A percentile compares a stretch with the other conserved stretches of the same genome.
phyloP scores from a whole-genome alignment of 2,113 vertebrate genomes.

The Mesoclemmys tuberculata region DNA sequence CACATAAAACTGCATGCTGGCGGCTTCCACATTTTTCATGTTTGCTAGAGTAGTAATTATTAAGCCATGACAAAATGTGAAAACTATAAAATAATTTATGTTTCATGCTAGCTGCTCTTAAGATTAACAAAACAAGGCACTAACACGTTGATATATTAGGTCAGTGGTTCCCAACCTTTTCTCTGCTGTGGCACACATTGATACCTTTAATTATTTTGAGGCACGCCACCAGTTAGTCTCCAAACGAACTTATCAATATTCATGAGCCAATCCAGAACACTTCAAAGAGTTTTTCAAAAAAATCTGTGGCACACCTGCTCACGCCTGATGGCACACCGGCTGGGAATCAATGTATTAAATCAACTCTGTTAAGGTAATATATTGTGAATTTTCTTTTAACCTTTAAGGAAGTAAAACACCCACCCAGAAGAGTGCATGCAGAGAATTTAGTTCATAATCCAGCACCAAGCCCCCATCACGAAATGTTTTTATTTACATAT shows the following conservation, averaged over 20 bases:
- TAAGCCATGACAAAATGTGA: background rate
- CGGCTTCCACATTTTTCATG: background rate
- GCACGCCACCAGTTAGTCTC: too few relatives aligned
- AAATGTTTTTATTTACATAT: background rate
- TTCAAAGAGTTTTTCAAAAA: too few relatives aligned
- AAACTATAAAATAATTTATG: background rate
- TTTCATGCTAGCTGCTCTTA: background rate
- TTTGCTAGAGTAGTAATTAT: background rate
- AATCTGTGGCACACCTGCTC: too few relatives aligned
- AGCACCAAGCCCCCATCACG: background rate
- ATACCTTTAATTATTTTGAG: too few relatives aligned
- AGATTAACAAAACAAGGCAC: background rate
- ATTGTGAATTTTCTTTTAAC: rapidly evolving
- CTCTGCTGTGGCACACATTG: too few relatives aligned
- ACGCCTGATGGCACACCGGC: too few relatives aligned
- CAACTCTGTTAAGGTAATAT: too few relatives aligned
- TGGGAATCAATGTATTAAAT: too few relatives aligned
- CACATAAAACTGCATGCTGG: background rate
- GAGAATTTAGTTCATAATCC: background rate
- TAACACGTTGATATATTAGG: background rate
- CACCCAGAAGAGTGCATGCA: background rate
- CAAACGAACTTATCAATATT: too few relatives aligned
- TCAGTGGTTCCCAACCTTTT: too few relatives aligned
- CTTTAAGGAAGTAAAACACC: background rate
- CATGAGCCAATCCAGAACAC: too few relatives aligned